Evolutionary conservation across 2,888 invertebrate species (phyloP).

Genomic region (Catonia carolina): DNA sequence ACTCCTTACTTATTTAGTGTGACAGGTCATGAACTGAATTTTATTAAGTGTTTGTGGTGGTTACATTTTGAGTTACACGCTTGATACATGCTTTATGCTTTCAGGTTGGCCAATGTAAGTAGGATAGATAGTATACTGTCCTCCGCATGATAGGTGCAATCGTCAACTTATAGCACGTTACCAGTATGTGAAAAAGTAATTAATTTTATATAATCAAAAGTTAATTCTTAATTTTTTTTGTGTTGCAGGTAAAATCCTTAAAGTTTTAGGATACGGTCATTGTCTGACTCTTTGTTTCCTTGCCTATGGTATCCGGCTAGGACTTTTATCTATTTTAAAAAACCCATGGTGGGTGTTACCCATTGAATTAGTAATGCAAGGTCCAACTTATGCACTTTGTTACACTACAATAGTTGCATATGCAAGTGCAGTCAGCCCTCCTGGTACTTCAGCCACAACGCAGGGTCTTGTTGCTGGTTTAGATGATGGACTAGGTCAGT

Average conservation of each 20-base stretch:
- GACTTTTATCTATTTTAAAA: slow-evolving; percentile 65
- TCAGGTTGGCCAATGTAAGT: too few relatives aligned
- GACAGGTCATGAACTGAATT: too few relatives aligned
- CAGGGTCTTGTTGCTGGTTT: slow-evolving; percentile 83
- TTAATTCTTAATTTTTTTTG: too few relatives aligned
- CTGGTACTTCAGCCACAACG: slow-evolving; percentile 73
- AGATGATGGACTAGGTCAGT: slow-evolving; percentile 73
- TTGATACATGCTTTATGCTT: too few relatives aligned
- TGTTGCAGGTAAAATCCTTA: slow-evolving; percentile 70
- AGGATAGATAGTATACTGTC: too few relatives aligned
- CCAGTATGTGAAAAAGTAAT: too few relatives aligned
- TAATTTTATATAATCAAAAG: too few relatives aligned
- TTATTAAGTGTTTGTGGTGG: too few relatives aligned
- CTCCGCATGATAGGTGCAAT: too few relatives aligned
- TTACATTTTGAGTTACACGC: too few relatives aligned
- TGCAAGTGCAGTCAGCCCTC: slow-evolving; percentile 58
- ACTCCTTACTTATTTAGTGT: too few relatives aligned
- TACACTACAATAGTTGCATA: slow-evolving; percentile 74
- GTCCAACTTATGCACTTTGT: slow-evolving; percentile 79
- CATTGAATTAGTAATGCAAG: slow-evolving; percentile 74
- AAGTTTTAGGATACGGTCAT: slow-evolving; percentile 67
- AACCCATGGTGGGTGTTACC: slow-evolving; percentile 78
- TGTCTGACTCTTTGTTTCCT: slow-evolving; percentile 71
- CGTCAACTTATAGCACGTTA: too few relatives aligned
- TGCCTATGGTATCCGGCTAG: slow-evolving; percentile 67